Evolutionary conservation across 2,888 invertebrate species (phyloP).

Genomic region (Thyatira batis): DNA sequence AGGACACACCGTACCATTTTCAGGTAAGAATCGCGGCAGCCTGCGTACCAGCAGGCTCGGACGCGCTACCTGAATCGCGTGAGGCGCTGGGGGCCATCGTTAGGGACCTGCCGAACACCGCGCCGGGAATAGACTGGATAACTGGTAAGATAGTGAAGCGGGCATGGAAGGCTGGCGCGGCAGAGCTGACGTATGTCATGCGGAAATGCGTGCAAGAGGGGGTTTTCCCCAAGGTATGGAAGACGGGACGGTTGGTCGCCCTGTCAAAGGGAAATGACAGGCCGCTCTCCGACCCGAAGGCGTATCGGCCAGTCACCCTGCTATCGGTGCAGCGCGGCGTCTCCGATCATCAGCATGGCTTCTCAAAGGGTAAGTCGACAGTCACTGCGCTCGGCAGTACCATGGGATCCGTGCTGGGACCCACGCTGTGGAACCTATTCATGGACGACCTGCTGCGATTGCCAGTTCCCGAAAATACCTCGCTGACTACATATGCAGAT

Average conservation of each 20-base stretch:
- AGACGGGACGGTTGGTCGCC: slow-evolving; percentile 17
- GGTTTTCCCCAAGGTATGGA: slow-evolving; percentile 21
- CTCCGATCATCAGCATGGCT: too few relatives aligned
- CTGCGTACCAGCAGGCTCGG: neutral
- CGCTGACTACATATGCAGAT: slow-evolving; percentile 27
- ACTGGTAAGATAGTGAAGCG: neutral
- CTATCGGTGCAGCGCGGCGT: too few relatives aligned
- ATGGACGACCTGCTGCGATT: slow-evolving; percentile 28
- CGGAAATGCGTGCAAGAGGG: slow-evolving; percentile 5
- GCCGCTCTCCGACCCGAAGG: too few relatives aligned
- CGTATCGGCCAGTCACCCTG: too few relatives aligned
- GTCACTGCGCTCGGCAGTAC: too few relatives aligned
- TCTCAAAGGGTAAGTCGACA: too few relatives aligned
- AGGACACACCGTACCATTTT: neutral
- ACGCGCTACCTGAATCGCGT: neutral
- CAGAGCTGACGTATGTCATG: neutral
- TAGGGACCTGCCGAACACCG: neutral
- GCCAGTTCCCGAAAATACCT: slow-evolving; percentile 16
- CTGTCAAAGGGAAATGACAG: slow-evolving; percentile 23
- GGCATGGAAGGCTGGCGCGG: neutral
- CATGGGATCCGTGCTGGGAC: slow-evolving; percentile 26
- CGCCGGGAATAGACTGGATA: slow-evolving; percentile 1
- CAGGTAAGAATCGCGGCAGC: neutral
- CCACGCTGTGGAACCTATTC: slow-evolving; percentile 26
- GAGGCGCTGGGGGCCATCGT: neutral